A percentile compares a stretch with the other conserved stretches of the same genome.
Conservation (phyloP, 2,113 vertebrate genomes). For the Morone chrysops region DNA sequence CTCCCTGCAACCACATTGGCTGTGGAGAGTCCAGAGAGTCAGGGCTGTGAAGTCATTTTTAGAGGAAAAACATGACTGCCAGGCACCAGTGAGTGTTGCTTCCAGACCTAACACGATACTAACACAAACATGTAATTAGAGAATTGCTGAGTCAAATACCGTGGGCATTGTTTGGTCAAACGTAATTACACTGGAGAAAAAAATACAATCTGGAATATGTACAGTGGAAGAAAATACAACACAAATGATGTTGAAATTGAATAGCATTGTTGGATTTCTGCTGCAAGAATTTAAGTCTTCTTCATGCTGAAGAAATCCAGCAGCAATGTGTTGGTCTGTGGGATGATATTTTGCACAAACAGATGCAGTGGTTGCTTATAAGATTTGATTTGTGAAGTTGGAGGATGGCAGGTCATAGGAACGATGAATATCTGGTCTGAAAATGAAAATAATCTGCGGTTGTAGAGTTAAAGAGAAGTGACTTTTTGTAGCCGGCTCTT, state of each 20-base stretch:
- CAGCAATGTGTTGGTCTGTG: conserved; percentile 17
- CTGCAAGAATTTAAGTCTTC: conserved; percentile 3
- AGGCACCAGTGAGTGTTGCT: conserved; percentile 53
- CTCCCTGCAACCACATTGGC: conserved; percentile 57
- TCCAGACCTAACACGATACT: conserved; percentile 66
- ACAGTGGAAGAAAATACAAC: conserved; percentile 25
- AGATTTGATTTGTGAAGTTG: conserved; percentile 22
- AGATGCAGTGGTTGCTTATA: conserved; percentile 9
- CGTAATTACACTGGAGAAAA: conserved; percentile 44
- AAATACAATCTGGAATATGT: conserved; percentile 34
- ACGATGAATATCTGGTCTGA: not conserved
- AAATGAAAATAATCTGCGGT: not conserved
- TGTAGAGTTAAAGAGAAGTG: too few relatives aligned
- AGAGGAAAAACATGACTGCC: conserved; percentile 63
- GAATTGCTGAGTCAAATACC: conserved; percentile 73
- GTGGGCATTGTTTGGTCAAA: conserved; percentile 69
- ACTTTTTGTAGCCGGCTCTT: not conserved
- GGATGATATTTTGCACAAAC: conserved; percentile 18
- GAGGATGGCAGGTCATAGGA: not conserved
- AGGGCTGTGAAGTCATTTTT: conserved; percentile 69
- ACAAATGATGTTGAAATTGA: conserved; percentile 34
- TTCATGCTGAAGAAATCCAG: conserved; percentile 8
- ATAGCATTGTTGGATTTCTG: conserved; percentile 21
- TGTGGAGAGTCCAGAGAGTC: conserved; percentile 69
- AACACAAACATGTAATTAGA: conserved; percentile 80